phyloP scores from a whole-genome alignment of 2,113 vertebrate genomes.

The Micromys minutus region DNA sequence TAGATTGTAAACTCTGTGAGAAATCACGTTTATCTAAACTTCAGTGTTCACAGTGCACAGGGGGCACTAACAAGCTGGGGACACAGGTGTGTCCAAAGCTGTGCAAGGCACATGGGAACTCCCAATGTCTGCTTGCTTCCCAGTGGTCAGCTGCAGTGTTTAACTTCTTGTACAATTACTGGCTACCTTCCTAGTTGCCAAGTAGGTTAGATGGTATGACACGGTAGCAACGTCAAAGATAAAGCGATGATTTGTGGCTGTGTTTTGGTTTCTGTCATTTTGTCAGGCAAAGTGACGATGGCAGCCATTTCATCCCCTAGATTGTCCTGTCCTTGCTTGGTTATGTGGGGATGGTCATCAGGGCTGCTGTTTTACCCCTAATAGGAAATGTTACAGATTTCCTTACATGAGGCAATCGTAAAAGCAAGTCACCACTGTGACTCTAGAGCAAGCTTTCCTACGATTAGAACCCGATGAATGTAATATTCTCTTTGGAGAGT shows the following conservation, averaged over 20 bases:
- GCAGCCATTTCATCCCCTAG: neutral
- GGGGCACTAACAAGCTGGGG: neutral
- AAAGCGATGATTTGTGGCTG: neutral
- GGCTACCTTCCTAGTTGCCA: neutral
- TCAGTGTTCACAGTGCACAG: neutral
- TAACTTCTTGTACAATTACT: neutral
- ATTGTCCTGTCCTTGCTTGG: neutral
- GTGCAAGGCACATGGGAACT: neutral
- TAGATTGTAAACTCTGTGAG: neutral
- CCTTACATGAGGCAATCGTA: neutral
- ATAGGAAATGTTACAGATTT: neutral
- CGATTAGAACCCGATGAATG: neutral
- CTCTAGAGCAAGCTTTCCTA: conserved; percentile 37
- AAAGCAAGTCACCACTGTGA: neutral
- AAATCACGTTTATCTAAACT: neutral
- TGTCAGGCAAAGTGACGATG: neutral
- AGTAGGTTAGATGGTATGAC: neutral
- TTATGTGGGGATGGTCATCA: neutral
- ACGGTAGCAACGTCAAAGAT: neutral
- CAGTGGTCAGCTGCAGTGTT: neutral
- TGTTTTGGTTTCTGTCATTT: neutral
- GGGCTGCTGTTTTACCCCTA: neutral
- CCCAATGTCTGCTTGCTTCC: neutral
- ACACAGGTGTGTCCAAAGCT: neutral
- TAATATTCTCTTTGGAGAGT: conserved; percentile 22